Evolutionary conservation across 2,113 vertebrate species (phyloP).

Genomic region (Uria aalge): DNA sequence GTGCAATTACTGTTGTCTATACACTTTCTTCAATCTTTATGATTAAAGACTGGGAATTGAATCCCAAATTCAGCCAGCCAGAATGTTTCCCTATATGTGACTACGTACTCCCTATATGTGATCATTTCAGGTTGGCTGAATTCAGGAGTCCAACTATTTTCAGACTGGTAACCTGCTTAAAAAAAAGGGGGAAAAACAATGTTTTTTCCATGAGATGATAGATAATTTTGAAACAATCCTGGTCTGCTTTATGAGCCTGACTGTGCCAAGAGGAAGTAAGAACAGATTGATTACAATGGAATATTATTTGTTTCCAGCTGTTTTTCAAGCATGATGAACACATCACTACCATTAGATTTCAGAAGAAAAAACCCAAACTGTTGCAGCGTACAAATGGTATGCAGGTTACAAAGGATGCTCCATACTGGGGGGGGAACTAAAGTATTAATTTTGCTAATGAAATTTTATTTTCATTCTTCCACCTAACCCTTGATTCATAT

Average conservation of each 20-base stretch:
- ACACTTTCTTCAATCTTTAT: background rate
- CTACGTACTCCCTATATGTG: background rate
- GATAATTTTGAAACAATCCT: background rate
- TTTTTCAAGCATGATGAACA: background rate
- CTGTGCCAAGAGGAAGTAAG: background rate
- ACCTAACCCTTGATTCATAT: background rate
- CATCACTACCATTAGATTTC: background rate
- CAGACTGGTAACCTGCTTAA: background rate
- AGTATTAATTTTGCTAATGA: background rate
- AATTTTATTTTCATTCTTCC: background rate
- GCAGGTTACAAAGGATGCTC: background rate
- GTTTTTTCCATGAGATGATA: background rate
- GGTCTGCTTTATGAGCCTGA: background rate
- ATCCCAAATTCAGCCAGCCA: background rate
- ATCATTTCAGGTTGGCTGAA: background rate
- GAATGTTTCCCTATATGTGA: background rate
- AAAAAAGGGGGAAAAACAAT: background rate
- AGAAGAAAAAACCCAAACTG: background rate
- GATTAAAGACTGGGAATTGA: background rate
- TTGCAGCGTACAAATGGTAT: background rate
- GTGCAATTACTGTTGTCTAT: accelerated
- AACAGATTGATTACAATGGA: slow-evolving; percentile 11
- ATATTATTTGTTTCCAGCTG: slow-evolving; percentile 15
- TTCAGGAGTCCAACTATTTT: background rate
- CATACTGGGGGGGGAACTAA: background rate